phyloP scores from a whole-genome alignment of 2,797 vertebrate species.

The Scyliorhinus canicula region DNA sequence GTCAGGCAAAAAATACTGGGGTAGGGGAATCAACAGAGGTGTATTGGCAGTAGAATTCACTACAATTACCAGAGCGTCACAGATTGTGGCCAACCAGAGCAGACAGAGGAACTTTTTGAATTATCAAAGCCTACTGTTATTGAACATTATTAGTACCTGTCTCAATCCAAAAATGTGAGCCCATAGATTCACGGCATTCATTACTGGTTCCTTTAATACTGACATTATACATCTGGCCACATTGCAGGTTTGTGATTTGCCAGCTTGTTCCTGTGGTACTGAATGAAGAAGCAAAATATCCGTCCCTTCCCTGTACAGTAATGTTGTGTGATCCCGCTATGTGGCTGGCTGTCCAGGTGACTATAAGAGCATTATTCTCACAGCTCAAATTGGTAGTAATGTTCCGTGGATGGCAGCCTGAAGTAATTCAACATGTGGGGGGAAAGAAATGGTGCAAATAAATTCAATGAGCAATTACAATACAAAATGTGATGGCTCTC shows the following conservation, averaged over 20 bases:
- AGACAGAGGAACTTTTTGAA: background rate
- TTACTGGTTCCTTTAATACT: conserved; percentile 55
- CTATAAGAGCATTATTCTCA: conserved; percentile 11
- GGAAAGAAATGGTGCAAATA: conserved; percentile 1
- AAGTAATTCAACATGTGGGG: background rate
- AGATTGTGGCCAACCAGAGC: background rate
- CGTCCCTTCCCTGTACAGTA: conserved; percentile 46
- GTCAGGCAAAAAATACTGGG: background rate
- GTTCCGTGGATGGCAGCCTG: background rate
- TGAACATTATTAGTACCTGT: conserved; percentile 55
- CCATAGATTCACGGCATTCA: conserved; percentile 59
- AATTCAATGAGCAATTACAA: background rate
- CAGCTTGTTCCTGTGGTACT: conserved; percentile 44
- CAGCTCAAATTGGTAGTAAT: background rate
- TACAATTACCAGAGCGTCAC: background rate
- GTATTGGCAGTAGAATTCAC: background rate
- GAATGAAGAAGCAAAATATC: conserved; percentile 50
- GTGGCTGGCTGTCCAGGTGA: conserved; percentile 51
- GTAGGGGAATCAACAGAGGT: background rate
- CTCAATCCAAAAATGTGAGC: conserved; percentile 47
- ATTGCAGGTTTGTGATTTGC: too few species aligned
- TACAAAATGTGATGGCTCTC: background rate
- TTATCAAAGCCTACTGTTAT: background rate
- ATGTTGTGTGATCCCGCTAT: conserved; percentile 54
- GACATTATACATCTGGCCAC: conserved; percentile 56